Conservation (phyloP, 1,140 invertebrate species). For the Gryon sp. region DNA sequence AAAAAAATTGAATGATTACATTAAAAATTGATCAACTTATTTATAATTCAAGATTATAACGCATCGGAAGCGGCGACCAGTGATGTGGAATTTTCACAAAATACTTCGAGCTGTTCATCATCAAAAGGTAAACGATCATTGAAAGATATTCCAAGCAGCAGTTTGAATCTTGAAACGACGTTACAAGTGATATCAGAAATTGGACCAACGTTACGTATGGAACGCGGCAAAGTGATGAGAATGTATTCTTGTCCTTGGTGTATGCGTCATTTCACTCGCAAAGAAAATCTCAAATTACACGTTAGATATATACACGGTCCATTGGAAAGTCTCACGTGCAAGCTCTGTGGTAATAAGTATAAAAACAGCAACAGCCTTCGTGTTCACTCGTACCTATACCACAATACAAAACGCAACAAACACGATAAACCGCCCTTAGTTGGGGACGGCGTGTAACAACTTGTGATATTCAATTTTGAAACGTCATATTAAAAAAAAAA, state of each 20-base stretch:
- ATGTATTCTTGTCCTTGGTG: conserved; percentile 79
- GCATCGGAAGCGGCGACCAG: conserved; percentile 36
- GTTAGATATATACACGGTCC: conserved; percentile 78
- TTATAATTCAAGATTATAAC: conserved; percentile 30
- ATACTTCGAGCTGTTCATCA: conserved; percentile 40
- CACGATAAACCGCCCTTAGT: conserved; percentile 67
- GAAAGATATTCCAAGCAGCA: conserved; percentile 73
- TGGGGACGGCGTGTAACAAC: conserved; percentile 63
- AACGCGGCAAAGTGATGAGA: conserved; percentile 75
- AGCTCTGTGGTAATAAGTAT: conserved; percentile 78
- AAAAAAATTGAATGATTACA: no score
- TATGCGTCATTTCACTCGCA: conserved; percentile 77
- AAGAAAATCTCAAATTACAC: conserved; percentile 78
- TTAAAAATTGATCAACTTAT: not conserved
- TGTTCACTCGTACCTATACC: conserved; percentile 80
- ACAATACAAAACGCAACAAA: conserved; percentile 76
- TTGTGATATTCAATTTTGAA: conserved; percentile 44
- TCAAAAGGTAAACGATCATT: conserved; percentile 71
- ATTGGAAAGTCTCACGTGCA: conserved; percentile 77
- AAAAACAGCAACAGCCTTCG: conserved; percentile 80
- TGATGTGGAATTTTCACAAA: conserved; percentile 41
- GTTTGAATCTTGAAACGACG: conserved; percentile 74
- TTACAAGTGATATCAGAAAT: conserved; percentile 75
- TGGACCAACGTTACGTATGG: conserved; percentile 74
- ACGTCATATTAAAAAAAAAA: conserved; percentile 22